Conservation (phyloP, 2,113 vertebrate genomes). For the Vicugna pacos region DNA sequence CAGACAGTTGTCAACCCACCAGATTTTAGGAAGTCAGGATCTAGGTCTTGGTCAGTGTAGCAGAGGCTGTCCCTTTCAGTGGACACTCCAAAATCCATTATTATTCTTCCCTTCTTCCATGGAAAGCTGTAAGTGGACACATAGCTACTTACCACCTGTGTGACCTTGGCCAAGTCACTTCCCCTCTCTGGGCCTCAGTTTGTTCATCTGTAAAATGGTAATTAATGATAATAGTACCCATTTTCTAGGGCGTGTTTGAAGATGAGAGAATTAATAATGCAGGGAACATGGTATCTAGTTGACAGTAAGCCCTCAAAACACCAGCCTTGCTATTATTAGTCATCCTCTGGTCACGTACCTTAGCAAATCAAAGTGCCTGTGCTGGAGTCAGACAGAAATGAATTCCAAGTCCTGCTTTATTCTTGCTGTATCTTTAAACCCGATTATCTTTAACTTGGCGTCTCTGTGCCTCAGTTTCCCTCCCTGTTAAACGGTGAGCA, state of each 20-base stretch:
- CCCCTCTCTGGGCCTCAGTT: neutral
- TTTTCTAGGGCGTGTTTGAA: neutral
- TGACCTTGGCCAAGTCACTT: slow-evolving; percentile 31
- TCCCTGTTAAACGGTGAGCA: neutral
- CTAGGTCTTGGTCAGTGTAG: neutral
- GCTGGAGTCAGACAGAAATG: neutral
- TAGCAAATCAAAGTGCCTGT: neutral
- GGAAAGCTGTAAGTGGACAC: neutral
- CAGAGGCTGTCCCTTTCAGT: neutral
- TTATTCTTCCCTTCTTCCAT: neutral
- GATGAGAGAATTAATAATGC: neutral
- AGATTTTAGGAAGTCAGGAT: neutral
- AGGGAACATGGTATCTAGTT: neutral
- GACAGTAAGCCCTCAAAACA: neutral
- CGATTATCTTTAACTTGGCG: neutral
- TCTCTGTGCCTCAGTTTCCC: slow-evolving; percentile 56
- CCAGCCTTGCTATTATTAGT: neutral
- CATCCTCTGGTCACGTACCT: neutral
- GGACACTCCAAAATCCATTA: neutral
- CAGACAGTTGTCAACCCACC: neutral
- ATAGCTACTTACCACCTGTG: neutral
- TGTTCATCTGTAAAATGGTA: slow-evolving; percentile 35
- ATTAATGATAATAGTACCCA: neutral
- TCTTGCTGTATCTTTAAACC: slow-evolving; percentile 15
- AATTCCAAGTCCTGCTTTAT: slow-evolving; percentile 16